Conservation (phyloP, 2,888 invertebrate species). For the Parnassius orleans region DNA sequence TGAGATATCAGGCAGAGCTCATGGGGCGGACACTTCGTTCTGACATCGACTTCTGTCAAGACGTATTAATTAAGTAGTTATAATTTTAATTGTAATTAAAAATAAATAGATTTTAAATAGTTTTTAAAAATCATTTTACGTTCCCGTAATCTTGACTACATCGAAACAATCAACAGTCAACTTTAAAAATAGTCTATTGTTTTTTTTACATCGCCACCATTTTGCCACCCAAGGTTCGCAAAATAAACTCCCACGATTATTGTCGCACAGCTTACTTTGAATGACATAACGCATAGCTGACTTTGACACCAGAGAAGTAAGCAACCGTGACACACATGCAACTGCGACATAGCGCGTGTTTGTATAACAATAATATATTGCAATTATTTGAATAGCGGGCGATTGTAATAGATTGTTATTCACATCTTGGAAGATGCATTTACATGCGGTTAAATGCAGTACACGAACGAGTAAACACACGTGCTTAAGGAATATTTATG, state of each 20-base stretch:
- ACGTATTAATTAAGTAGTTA: too few relatives aligned
- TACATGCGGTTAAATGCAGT: conserved; percentile 2
- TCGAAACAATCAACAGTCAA: too few relatives aligned
- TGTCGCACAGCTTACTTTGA: not conserved
- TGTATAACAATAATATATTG: conserved; percentile 13
- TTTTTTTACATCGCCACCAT: too few relatives aligned
- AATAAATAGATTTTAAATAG: too few relatives aligned
- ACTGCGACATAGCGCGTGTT: not conserved
- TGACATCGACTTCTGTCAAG: too few relatives aligned
- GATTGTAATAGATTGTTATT: conserved; percentile 15
- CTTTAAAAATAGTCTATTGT: too few relatives aligned
- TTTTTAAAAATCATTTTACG: too few relatives aligned
- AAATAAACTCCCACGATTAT: conserved; percentile 23
- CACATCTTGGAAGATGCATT: conserved; percentile 11
- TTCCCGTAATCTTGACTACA: too few relatives aligned
- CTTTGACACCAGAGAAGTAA: conserved; percentile 12
- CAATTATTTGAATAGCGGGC: conserved; percentile 14
- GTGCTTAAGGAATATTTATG: conserved; percentile 21
- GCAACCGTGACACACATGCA: conserved; percentile 7
- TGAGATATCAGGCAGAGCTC: too few relatives aligned
- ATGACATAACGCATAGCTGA: conserved; percentile 17
- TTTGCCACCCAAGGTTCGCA: conserved; percentile 7
- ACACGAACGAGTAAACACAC: conserved; percentile 13
- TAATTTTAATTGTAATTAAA: too few relatives aligned
- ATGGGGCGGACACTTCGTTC: too few relatives aligned